Conservation (phyloP, 2,888 invertebrate species). For the Marasmarcha lunaedactyla region DNA sequence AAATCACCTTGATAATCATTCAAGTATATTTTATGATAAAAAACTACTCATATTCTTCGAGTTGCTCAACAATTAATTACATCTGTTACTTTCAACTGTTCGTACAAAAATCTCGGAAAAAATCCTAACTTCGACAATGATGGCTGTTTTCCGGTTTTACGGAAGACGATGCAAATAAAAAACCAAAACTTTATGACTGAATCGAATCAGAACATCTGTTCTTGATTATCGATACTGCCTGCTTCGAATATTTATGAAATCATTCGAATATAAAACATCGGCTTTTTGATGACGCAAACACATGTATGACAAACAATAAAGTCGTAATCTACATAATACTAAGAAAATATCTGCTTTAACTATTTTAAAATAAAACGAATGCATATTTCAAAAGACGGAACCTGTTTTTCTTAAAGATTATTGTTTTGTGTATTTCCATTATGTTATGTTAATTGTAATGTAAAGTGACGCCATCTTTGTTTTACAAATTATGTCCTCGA, state of each 20-base stretch:
- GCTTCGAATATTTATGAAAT: neutral
- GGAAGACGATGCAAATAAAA: conserved; percentile 19
- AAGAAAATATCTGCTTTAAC: conserved; percentile 6
- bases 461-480: conserved; percentile 56
- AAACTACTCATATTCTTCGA: too few relatives aligned
- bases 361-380: conserved; percentile 27
- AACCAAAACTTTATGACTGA: conserved; percentile 25
- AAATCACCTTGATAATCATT: too few relatives aligned
- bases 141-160: conserved; percentile 37
- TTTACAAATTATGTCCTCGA: conserved; percentile 52
- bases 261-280: too few relatives aligned
- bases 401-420: conserved; percentile 54
- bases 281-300: conserved; percentile 1
- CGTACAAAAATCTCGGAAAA: conserved; percentile 27
- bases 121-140: conserved; percentile 36
- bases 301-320: neutral
- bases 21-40: too few relatives aligned
- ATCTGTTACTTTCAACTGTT: conserved; percentile 41
- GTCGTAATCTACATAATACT: neutral
- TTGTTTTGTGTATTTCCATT: conserved; percentile 48
- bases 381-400: conserved; percentile 42
- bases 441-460: conserved; percentile 54
- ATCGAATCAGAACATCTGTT: conserved; percentile 29
- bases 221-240: conserved; percentile 16
- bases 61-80: too few relatives aligned